Evolutionary conservation across 2,113 vertebrate species (phyloP).

Genomic region (Lethenteron camtschaticum): DNA sequence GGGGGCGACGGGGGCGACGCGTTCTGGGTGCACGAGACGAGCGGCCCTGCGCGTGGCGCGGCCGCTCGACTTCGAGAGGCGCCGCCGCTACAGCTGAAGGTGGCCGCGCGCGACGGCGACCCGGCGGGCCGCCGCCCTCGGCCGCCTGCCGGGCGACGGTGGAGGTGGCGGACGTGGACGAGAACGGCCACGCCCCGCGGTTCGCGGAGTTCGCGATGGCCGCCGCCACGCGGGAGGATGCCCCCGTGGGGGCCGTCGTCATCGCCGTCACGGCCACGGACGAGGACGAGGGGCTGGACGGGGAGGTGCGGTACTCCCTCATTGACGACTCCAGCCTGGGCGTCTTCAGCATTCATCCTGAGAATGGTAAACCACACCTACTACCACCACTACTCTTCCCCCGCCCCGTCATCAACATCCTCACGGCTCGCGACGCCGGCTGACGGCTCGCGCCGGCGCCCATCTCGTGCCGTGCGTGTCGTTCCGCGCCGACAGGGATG

Average conservation of each 20-base stretch:
- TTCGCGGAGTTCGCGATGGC: constrained; percentile 59
- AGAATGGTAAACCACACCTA: constrained; percentile 42
- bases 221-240: constrained; percentile 64
- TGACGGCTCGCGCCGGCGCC: too few species aligned
- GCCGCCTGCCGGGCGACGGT: constrained; percentile 73
- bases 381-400: too few species aligned
- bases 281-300: constrained; percentile 62
- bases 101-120: constrained; percentile 76
- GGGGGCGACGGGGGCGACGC: constrained; percentile 15
- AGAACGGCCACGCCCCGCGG: constrained; percentile 73
- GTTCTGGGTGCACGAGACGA: constrained; percentile 33
- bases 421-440: too few species aligned
- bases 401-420: too few species aligned
- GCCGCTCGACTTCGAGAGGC: constrained; percentile 51
- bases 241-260: constrained; percentile 59
- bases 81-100: constrained; percentile 78
- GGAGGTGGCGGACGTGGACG: constrained; percentile 85
- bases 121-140: constrained; percentile 57
- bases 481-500: constrained; percentile 27
- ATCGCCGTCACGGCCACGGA: constrained; percentile 56
- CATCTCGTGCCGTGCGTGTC: too few species aligned
- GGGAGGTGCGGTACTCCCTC: constrained; percentile 80
- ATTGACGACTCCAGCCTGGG: constrained; percentile 77
- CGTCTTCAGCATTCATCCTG: constrained; percentile 72
- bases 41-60: too few species aligned